These are phyloP conservation scores for Periophthalmus modestus DNA, from an alignment of 2,113 vertebrate genomes.

Conservation along the genomic window DNA sequence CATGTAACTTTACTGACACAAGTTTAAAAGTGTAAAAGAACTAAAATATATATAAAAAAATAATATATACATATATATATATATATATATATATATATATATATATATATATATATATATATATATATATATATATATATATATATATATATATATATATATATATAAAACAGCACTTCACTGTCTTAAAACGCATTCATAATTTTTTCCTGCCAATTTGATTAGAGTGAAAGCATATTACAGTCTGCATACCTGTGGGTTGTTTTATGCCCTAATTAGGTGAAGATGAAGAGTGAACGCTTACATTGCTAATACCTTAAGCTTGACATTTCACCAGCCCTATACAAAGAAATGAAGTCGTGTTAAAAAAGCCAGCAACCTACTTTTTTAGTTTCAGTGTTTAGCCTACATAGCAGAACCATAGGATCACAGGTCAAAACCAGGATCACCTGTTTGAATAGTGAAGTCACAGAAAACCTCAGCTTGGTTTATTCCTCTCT, in stretches of 20 bases:
- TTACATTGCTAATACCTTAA: slow-evolving; percentile 32
- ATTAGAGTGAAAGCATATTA: slow-evolving; percentile 43
- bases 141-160: too few species aligned
- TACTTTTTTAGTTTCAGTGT: slow-evolving; percentile 63
- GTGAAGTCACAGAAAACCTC: slow-evolving; percentile 61
- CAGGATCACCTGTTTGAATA: slow-evolving; percentile 37
- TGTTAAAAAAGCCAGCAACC: slow-evolving; percentile 49
- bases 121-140: too few species aligned
- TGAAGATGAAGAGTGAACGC: slow-evolving; percentile 28
- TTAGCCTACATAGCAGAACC: slow-evolving; percentile 57
- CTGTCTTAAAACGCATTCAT: slow-evolving; percentile 34
- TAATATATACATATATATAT: too few species aligned
- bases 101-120: too few species aligned
- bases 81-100: too few species aligned
- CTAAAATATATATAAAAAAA: too few species aligned
- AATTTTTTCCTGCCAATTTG: slow-evolving; percentile 37
- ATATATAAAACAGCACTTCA: not conserved
- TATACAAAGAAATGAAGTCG: slow-evolving; percentile 12
- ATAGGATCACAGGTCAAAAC: slow-evolving; percentile 50
- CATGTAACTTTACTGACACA: not conserved
- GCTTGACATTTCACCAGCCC: slow-evolving; percentile 13
- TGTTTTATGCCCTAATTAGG: slow-evolving; percentile 64
- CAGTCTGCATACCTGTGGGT: slow-evolving; percentile 45
- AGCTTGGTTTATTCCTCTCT: slow-evolving; percentile 28
- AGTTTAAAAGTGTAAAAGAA: too few species aligned